Evolutionary conservation across 2,888 invertebrate species (phyloP).

Genomic region (Chrysolina oricalcia): DNA sequence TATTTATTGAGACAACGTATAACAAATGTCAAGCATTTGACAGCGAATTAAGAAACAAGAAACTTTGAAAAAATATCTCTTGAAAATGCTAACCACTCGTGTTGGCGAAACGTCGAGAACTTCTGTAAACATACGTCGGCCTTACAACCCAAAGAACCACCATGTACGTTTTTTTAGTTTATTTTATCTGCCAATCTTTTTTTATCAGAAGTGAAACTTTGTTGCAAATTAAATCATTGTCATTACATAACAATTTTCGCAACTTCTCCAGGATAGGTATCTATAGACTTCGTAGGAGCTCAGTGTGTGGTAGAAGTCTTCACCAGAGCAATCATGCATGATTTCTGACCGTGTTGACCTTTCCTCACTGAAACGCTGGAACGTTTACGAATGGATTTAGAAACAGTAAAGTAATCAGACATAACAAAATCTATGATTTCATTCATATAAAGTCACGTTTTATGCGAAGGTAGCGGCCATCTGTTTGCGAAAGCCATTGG

Average conservation of each 20-base stretch:
- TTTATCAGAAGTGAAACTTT: no score
- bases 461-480: conserved; percentile 15
- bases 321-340: conserved; percentile 25
- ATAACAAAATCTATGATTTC: conserved; percentile 16
- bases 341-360: conserved; percentile 29
- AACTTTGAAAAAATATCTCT: no score
- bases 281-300: conserved; percentile 5
- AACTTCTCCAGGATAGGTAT: neutral
- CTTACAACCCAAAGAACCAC: no score
- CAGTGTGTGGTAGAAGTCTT: conserved; percentile 8
- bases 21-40: no score
- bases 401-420: conserved; percentile 27
- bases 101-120: no score
- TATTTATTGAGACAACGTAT: no score
- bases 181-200: no score
- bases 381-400: conserved; percentile 25
- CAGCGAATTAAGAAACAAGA: no score
- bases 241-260: conserved; percentile 10
- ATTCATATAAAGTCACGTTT: conserved; percentile 19
- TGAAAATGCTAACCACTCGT: no score
- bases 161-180: no score
- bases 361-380: conserved; percentile 3
- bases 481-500: conserved; percentile 8
- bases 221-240: no score
- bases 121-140: no score